Evolutionary conservation across 2,888 invertebrate species (phyloP), one percentile per base, ranked within the genome.

Genomic region (Eupithecia tripunctaria): DNA sequence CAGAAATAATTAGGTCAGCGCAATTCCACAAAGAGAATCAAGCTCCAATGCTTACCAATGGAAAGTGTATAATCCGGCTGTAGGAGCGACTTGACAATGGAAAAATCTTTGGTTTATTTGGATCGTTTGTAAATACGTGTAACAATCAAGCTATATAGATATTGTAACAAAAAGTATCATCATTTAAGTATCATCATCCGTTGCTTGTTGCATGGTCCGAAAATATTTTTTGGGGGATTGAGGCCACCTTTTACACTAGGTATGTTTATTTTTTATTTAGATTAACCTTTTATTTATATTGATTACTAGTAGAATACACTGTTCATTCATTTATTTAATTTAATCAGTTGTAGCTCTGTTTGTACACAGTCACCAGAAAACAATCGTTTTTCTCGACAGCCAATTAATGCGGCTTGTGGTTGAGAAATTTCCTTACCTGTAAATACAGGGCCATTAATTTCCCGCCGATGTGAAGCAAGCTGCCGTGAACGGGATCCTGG

Each of bases 361-460:
- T 36, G 8, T 0, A 8, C 51, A 51, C 21, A 51, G 51, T 51
- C 21, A 51, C 51, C 10, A 51, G 43, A 47, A 47, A 10, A 43
- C 6, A 43, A 43, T 7, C 18, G 43, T 21, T 51, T 51, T 51
- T 51, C n/a, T 18, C 32, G 60, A 18, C 60, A 60, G 18, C 6
- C 15, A 29, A 29, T 60, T 60, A 60, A 18, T 60, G 27, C 2
- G 60, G 29, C 27, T 18, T 29, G 18, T 29, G 3, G 29, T 60
- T 60, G 5, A 63, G n/a, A 29, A 21, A 67, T 25, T 62, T 29
- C 63, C 63, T 56, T 75, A 91, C 93, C 91, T 93, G 89, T 76
- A 92, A 85, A 78, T 91, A 92, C 14, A 93, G 75, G 7, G 89
- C 92, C 72, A 91, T 86, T 60, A 93, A 82, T 81, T 93, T 91